A percentile compares a stretch with the other conserved stretches of the same genome.
Evolutionary conservation across 2,888 invertebrate genomes (phyloP).

Genomic region (Trissonchulus sp.): DNA sequence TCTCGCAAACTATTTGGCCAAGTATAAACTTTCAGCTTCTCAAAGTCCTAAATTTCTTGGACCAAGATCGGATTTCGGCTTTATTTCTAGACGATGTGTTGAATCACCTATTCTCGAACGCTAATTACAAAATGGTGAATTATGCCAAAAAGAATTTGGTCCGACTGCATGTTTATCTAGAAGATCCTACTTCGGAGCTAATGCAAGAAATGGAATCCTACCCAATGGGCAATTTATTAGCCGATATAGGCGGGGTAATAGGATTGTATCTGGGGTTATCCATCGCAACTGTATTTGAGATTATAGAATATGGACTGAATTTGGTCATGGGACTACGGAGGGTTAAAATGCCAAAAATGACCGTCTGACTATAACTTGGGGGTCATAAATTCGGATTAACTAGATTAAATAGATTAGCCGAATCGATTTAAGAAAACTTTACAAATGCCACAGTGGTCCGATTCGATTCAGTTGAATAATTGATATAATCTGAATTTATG

Average conservation of each 20-base stretch:
- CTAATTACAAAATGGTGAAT: background rate
- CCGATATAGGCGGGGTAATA: slow-evolving; percentile 29
- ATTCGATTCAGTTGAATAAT: too few species aligned
- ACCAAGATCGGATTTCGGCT: background rate
- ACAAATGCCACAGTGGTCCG: too few species aligned
- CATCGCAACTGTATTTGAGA: slow-evolving; percentile 20
- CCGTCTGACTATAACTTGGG: too few species aligned
- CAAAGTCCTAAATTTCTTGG: slow-evolving; percentile 7
- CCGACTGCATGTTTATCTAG: slow-evolving; percentile 15
- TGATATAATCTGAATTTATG: too few species aligned
- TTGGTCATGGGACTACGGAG: too few species aligned
- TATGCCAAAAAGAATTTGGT: background rate
- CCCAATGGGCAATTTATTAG: slow-evolving; percentile 3
- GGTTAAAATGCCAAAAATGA: too few species aligned
- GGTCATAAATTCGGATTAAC: too few species aligned
- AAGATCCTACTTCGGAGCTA: background rate
- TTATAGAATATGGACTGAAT: slow-evolving; percentile 23
- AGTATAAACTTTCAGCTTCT: background rate
- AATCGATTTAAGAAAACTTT: too few species aligned
- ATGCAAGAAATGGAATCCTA: slow-evolving; percentile 17
- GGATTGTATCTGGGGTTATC: slow-evolving; percentile 28
- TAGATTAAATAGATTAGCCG: too few species aligned
- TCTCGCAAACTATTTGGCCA: slow-evolving; percentile 22
- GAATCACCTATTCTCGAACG: background rate
- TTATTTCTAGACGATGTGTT: background rate